phyloP scores from a whole-genome alignment of 1,140 invertebrate genomes.

The Lutraria rhynchaena region DNA sequence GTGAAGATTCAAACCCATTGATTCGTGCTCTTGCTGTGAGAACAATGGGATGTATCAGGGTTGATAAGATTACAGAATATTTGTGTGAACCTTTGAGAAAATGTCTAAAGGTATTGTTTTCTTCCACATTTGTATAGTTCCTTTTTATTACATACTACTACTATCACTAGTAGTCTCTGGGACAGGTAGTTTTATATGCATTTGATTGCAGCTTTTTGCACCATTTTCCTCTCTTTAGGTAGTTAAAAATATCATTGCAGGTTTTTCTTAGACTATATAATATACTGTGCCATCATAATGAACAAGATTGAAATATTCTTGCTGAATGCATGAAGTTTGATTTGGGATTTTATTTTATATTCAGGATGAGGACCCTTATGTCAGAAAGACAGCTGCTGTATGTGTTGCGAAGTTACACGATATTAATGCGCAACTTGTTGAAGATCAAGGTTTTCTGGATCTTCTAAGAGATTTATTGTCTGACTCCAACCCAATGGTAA shows the following conservation, averaged over 20 bases:
- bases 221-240: too few species aligned
- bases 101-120: constrained; percentile 87
- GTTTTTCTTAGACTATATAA: too few species aligned
- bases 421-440: constrained; percentile 98
- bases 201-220: too few species aligned
- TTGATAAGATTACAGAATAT: constrained; percentile 99
- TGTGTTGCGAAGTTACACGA: constrained; percentile 99
- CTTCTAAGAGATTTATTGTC: constrained; percentile 98
- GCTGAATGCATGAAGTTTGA: too few species aligned
- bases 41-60: constrained; percentile 99
- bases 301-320: too few species aligned
- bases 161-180: too few species aligned
- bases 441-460: constrained; percentile 99
- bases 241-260: too few species aligned
- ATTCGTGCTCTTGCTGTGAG: constrained; percentile 99
- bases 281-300: too few species aligned
- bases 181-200: too few species aligned
- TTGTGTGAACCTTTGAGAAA: constrained; percentile 99
- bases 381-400: constrained; percentile 99
- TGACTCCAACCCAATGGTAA: constrained; percentile 99
- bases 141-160: not conserved
- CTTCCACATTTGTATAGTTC: too few species aligned
- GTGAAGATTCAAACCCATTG: constrained; percentile 99
- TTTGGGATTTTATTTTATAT: not conserved
- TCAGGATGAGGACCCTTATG: constrained; percentile 98